phyloP scores from a whole-genome alignment of 53 echinoderm and acorn worm species.

The Pentamera pediparva region DNA sequence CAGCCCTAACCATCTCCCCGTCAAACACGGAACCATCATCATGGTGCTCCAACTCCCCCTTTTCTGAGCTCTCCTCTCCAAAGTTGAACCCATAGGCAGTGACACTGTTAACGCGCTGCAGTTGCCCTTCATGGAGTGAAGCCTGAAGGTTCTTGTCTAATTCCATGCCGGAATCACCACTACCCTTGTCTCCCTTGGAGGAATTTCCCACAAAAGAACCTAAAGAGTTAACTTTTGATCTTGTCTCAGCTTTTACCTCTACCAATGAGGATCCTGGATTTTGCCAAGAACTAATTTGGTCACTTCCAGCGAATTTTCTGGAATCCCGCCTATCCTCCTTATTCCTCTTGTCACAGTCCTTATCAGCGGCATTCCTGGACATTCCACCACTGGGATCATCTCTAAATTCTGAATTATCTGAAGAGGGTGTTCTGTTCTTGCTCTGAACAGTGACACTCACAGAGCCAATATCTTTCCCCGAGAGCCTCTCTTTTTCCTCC shows the following conservation, averaged over 20 bases:
- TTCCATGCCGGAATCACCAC: background rate
- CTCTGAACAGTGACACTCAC: no score
- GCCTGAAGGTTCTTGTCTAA: background rate
- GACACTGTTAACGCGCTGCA: slow-evolving; percentile 8
- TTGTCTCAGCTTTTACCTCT: background rate
- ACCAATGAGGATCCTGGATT: background rate
- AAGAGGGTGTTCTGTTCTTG: no score
- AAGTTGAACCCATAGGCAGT: slow-evolving; percentile 5
- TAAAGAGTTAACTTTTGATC: no score
- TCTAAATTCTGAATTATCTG: no score
- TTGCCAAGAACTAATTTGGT: background rate
- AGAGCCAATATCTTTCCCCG: no score
- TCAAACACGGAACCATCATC: no score
- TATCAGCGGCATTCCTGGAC: background rate
- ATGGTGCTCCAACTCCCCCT: slow-evolving; percentile 35
- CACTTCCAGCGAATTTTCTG: background rate
- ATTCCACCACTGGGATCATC: no score
- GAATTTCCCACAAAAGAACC: no score
- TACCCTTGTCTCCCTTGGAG: background rate
- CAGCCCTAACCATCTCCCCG: no score
- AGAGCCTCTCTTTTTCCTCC: no score
- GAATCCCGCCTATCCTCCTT: background rate
- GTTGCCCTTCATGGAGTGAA: background rate
- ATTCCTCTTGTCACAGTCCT: background rate
- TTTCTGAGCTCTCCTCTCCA: background rate